Base-by-base conservation (phyloP, 2,113 vertebrate genomes). In the Noctilio leporinus region DNA sequence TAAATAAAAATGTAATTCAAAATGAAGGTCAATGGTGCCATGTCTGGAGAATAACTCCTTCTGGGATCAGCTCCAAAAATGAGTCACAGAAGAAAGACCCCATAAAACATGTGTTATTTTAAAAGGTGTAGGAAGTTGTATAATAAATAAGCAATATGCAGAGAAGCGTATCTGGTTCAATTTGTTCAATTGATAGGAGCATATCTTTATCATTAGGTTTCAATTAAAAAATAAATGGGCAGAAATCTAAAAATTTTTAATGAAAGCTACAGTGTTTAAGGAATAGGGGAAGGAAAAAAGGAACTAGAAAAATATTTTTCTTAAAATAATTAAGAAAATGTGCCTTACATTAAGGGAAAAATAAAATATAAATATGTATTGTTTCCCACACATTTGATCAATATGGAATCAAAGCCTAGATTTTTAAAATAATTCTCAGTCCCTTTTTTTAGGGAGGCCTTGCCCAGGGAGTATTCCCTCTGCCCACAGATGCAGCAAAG, bases 21-120 rank as follows among this genome's bases (percentile, higher is more conserved):
- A 97, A 95, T 95, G 91, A 98, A 97, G 96, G 92, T 96, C 98
- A 98, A 87, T 73, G 96, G 96, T 98, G 94, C 96, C 97, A 97
- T 12, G 95, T 96, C 97, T 97, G 96, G 97, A 97, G 85, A 96
- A 94, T 93, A 97, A 96, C 89, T 96, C 78, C 86, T 97, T 97
- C 2, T 0, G 88, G 81, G 95, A 96, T 85, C 77, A 95, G 84
- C 83, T 98, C 95, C 97, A 98, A 96, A 98, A 95, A 97, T 93
- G 86, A 96, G 97, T 98, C 97, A 96, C 17, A 30, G 82, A 87
- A 92, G 81, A 97, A 98, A 97, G 93, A 96, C 53, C 91, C 91
- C 93, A 97, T 93, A 97, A 97, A 97, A 95, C 88, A 91, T 72
- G 88, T 80, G 78, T 69, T 96, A 72, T 88, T 95, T 97, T 83